Base-by-base conservation (phyloP, 2,113 vertebrate species). In the Pelodiscus sinensis region DNA sequence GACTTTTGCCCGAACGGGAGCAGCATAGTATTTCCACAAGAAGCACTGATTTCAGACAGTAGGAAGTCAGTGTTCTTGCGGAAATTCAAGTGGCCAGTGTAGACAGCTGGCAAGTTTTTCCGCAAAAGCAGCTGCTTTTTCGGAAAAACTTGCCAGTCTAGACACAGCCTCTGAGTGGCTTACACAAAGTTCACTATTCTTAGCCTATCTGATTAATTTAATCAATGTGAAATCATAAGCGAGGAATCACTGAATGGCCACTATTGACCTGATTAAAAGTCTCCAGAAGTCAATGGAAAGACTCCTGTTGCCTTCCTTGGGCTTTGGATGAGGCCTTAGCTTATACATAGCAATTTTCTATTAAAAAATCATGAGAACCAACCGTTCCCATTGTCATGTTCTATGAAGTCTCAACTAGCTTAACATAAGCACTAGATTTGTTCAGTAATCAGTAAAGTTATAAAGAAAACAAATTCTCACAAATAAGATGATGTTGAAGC, bases 151-250 rank as follows among this genome's bases (percentile, higher is more conserved):
- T n/a, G n/a, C n/a, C n/a, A n/a, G n/a, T n/a, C n/a, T n/a, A n/a
- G n/a, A n/a, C n/a, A n/a, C n/a, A n/a, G n/a, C n/a, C n/a, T n/a
- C n/a, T n/a, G 6, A 54, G 22, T 27, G 21, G 80, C 84, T 93
- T 88, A 85, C 10, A 77, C 13, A 2, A 21, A 51, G 85, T 82
- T 35, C 73, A 90, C 29, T 16, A 31, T 68, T 68, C 31, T 15
- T 16, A 10, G 8, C 31, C 31, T 18, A n/a, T n/a, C 62, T 68
- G 62, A 18, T 29, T 79, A 2, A 56, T 90, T 84, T 4, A 87
- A 25, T 84, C 73, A 78, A 25, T 13, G n/a, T 68, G 87, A 95
- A 86, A 84, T 87, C 85, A 50, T 81, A 71, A 50, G 51, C 22
- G 44, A 44, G 44, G 5, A 27, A 77, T 86, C 1, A 0, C 22